phyloP scores from a whole-genome alignment of 2,113 vertebrate genomes.

The Phalacrocorax carbo region DNA sequence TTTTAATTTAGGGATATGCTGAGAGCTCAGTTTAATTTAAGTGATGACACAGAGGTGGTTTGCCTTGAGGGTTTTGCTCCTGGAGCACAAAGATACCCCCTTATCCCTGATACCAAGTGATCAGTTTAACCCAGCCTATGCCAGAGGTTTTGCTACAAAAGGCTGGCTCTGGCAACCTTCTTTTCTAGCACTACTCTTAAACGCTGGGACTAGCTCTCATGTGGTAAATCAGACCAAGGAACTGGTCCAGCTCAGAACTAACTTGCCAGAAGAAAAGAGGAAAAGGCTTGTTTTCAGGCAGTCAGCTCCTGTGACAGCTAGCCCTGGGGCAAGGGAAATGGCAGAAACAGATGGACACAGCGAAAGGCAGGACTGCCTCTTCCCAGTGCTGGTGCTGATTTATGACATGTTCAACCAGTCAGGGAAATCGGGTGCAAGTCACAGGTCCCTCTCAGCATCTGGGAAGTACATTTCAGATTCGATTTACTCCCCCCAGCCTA shows the following conservation, averaged over 20 bases:
- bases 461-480: neutral
- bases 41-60: conserved; percentile 14
- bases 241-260: neutral
- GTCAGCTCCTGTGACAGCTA: neutral
- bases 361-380: neutral
- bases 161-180: neutral
- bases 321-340: rapidly evolving
- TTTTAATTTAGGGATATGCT: conserved; percentile 31
- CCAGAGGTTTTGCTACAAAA: neutral
- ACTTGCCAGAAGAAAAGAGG: neutral
- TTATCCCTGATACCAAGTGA: neutral
- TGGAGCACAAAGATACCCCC: neutral
- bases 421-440: neutral
- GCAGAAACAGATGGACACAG: neutral
- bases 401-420: neutral
- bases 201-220: neutral
- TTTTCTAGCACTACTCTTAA: neutral
- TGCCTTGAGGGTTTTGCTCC: neutral
- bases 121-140: neutral
- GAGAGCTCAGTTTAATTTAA: neutral
- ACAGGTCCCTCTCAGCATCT: neutral
- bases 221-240: neutral
- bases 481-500: neutral
- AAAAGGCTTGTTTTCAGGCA: neutral
- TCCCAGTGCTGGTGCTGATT: neutral